Conservation (phyloP, 2,888 invertebrate genomes). For the Craniophora ligustri region DNA sequence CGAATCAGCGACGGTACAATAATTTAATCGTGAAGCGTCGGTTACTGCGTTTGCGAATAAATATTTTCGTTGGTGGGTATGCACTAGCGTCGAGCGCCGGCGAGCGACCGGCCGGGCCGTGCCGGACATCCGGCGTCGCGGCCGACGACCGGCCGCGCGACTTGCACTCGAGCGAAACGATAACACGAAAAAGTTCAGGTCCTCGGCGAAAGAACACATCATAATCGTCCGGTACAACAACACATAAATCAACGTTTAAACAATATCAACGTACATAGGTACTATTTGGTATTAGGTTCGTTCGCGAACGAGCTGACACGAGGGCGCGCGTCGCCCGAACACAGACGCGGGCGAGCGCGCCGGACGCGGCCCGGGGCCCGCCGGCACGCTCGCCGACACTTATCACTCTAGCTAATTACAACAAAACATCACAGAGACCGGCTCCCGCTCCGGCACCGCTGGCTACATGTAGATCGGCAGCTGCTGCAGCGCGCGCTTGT, state of each 20-base stretch:
- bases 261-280: slow-evolving; percentile 83
- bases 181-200: slow-evolving; percentile 55
- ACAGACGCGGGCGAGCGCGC: slow-evolving; percentile 43
- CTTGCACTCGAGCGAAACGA: slow-evolving; percentile 50
- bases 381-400: slow-evolving; percentile 62
- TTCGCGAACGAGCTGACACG: slow-evolving; percentile 53
- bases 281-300: slow-evolving; percentile 84
- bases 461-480: slow-evolving; percentile 87
- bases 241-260: slow-evolving; percentile 82
- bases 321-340: slow-evolving; percentile 55
- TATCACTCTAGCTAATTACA: slow-evolving; percentile 81
- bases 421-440: slow-evolving; percentile 82
- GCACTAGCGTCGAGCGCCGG: slow-evolving; percentile 50
- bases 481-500: slow-evolving; percentile 86
- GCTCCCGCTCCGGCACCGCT: slow-evolving; percentile 62
- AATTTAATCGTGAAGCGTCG: slow-evolving; percentile 83
- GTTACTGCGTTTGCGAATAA: slow-evolving; percentile 84
- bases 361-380: slow-evolving; percentile 50
- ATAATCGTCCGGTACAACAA: slow-evolving; percentile 76
- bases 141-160: slow-evolving; percentile 42
- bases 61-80: slow-evolving; percentile 81
- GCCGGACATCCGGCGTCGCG: slow-evolving; percentile 28
- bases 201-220: slow-evolving; percentile 63
- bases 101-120: slow-evolving; percentile 32
- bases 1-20: slow-evolving; percentile 84